Evolutionary conservation across 2,888 invertebrate genomes (phyloP).

Genomic region (Elysia crispata): DNA sequence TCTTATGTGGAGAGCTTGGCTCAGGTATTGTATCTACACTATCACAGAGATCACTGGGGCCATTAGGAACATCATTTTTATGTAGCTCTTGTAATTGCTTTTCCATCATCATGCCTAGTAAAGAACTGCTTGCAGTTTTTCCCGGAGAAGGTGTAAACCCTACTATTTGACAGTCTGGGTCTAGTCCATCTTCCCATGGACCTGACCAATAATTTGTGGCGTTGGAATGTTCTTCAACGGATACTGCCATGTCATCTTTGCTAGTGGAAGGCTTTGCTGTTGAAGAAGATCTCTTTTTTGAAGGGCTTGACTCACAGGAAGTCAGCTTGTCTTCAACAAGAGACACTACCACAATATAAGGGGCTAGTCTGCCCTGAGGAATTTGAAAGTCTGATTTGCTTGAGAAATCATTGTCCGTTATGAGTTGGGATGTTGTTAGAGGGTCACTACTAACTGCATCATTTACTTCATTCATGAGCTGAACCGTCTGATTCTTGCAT

Average conservation of each 20-base stretch:
- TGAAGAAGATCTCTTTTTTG: conserved; percentile 20
- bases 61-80: conserved; percentile 46
- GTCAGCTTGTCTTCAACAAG: conserved; percentile 44
- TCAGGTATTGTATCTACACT: conserved; percentile 41
- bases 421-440: conserved; percentile 43
- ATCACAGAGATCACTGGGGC: conserved; percentile 52
- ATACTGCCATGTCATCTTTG: conserved; percentile 32
- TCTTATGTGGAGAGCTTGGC: conserved; percentile 40
- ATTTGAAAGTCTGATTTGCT: conserved; percentile 43
- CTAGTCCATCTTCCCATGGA: conserved; percentile 55
- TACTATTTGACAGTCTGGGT: conserved; percentile 71
- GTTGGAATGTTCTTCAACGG: conserved; percentile 28
- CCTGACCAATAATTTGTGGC: conserved; percentile 42
- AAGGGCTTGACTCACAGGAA: conserved; percentile 24
- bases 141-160: conserved; percentile 67
- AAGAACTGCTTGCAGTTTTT: conserved; percentile 44
- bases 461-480: conserved; percentile 88
- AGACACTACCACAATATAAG: conserved; percentile 44
- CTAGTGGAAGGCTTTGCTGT: conserved; percentile 33
- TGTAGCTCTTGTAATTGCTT: conserved; percentile 46
- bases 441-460: conserved; percentile 81
- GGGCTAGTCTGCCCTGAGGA: conserved; percentile 47
- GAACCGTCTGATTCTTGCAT: conserved; percentile 78
- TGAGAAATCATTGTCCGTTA: conserved; percentile 50
- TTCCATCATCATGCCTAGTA: conserved; percentile 27